Conservation (phyloP, 2,888 invertebrate genomes). For the Camptogramma bilineatum region DNA sequence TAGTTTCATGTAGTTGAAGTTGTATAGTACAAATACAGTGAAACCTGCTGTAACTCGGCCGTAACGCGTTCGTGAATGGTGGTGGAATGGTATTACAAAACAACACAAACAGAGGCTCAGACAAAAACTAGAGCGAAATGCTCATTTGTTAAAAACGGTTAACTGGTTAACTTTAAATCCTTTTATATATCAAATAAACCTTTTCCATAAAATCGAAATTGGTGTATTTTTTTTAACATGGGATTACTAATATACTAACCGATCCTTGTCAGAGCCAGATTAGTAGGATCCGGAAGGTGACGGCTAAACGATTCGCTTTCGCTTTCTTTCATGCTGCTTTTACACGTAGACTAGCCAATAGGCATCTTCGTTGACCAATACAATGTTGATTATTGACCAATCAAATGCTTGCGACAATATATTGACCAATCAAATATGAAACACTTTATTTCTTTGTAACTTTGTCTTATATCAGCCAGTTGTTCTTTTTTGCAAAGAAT, state of each 20-base stretch:
- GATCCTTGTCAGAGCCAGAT: constrained; percentile 54
- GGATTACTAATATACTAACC: constrained; percentile 83
- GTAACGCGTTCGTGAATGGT: constrained; percentile 70
- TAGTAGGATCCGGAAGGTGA: constrained; percentile 63
- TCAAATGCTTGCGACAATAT: not conserved
- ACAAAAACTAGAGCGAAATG: constrained; percentile 38
- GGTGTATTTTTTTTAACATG: constrained; percentile 86
- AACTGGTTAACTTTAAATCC: constrained; percentile 78
- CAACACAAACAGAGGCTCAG: constrained; percentile 43
- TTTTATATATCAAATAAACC: constrained; percentile 82
- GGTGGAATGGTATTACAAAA: constrained; percentile 62
- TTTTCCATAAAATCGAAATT: constrained; percentile 83
- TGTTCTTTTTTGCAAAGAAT: not conserved
- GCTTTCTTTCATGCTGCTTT: constrained; percentile 42
- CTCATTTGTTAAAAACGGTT: constrained; percentile 64
- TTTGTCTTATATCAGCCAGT: too few species aligned
- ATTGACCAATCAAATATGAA: too few species aligned
- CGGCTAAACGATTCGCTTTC: constrained; percentile 65
- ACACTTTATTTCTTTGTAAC: too few species aligned
- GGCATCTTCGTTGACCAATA: not conserved
- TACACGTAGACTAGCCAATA: constrained; percentile 38
- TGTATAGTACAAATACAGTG: constrained; percentile 62
- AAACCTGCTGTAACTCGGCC: constrained; percentile 68
- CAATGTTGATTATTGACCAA: not conserved
- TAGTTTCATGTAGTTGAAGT: constrained; percentile 56